Base-by-base conservation (phyloP, 2,113 vertebrate species). In the Leuciscus idus region DNA sequence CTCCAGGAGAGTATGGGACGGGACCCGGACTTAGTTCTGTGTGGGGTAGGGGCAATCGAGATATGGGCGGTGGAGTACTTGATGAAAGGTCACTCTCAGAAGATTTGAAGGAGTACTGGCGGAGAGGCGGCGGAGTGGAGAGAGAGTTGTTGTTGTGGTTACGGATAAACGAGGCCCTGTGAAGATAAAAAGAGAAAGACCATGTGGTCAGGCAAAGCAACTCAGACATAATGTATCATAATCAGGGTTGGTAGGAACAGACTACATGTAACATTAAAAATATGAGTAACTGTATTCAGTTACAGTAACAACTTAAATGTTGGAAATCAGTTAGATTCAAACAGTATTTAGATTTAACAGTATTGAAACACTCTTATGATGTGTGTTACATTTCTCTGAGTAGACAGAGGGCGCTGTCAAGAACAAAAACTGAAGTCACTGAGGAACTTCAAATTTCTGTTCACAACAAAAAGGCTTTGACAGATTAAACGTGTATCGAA, bases 111-210 rank as follows among this genome's bases (percentile, higher is more conserved):
- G 84, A 93, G 91, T 88, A 91, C 81, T 46, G 91, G 85, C 68
- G 87, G 83, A 88, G 78, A 88, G 92, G 59, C 21, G 92, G 91
- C 19, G 90, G 85, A 64, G 92, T 61, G 15, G 92, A 93, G 48
- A 94, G 92, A 0, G 94, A 93, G 91, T 89, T 93, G 90, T 93
- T 94, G 91, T 83, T 92, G 90, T 94, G 94, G 83, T 91, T 91
- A 64, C 92, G 88, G 90, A 94, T 89, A 86, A 94, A 89, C 30
- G 94, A 95, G 10, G 92, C 92, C 88, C 94, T 94, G 83, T 36
- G 30, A 85, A 55, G 59, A 61, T 36, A 33, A 64, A 10, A 64
- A 39, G n/a, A 88, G 52, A 39, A 39, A 6, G 64, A 68, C 21
- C 1, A 12, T 73, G n/a, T 62, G 59, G 26, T 66, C n/a, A 30